A percentile compares a stretch with the other conserved stretches of the same genome.
Evolutionary conservation across 2,797 vertebrate species (phyloP).

Genomic region (Urocyon cinereoargenteus): DNA sequence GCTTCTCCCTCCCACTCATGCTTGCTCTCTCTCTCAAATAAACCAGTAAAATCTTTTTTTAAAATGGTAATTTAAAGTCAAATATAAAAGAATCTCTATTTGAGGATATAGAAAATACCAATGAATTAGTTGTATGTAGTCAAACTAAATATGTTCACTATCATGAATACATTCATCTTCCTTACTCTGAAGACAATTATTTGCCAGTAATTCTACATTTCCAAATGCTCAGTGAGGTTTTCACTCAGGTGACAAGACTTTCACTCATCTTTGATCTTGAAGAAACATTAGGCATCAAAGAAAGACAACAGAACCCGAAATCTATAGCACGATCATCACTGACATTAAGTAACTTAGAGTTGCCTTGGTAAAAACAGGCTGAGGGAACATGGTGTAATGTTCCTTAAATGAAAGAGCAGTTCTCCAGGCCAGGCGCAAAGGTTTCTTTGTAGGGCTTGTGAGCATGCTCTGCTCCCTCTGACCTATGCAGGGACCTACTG

Average conservation of each 20-base stretch:
- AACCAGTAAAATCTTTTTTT: background rate
- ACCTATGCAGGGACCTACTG: background rate
- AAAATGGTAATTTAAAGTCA: background rate
- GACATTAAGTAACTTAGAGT: background rate
- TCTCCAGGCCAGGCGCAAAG: background rate
- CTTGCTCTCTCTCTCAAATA: too few species aligned
- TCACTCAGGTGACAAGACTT: background rate
- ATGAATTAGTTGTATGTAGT: background rate
- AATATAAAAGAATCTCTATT: background rate
- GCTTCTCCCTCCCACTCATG: too few species aligned
- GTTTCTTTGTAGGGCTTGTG: background rate
- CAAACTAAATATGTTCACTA: background rate
- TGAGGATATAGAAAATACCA: background rate
- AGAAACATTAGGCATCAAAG: background rate
- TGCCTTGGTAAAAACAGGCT: background rate
- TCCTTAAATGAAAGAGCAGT: background rate
- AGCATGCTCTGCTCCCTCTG: background rate
- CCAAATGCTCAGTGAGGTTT: background rate
- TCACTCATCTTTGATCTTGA: background rate
- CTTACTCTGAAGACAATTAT: background rate
- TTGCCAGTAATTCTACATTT: background rate
- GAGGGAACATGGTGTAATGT: background rate
- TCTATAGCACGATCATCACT: background rate
- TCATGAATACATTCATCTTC: background rate
- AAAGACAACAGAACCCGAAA: background rate